Conservation (phyloP, 2,113 vertebrate genomes). For the Amblyornis subalaris region DNA sequence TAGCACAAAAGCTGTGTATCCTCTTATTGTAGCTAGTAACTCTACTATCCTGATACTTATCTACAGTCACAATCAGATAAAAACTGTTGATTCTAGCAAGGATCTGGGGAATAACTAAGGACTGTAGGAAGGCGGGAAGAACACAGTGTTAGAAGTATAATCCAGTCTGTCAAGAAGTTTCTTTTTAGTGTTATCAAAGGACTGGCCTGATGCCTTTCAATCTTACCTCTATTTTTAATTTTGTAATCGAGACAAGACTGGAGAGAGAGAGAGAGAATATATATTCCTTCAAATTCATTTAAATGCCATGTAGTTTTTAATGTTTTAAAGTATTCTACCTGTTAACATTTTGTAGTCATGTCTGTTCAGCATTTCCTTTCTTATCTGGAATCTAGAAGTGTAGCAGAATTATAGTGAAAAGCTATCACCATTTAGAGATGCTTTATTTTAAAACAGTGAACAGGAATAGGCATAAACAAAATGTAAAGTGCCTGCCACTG, state of each 20-base stretch:
- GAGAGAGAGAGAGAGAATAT: neutral
- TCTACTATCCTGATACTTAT: slow-evolving; percentile 7
- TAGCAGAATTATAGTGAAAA: neutral
- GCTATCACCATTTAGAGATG: neutral
- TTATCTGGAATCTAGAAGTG: neutral
- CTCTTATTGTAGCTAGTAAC: slow-evolving; percentile 36
- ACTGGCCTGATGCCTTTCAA: neutral
- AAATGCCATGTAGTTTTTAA: neutral
- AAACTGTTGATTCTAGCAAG: neutral
- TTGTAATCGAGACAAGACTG: neutral
- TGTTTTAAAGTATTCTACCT: neutral
- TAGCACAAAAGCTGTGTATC: slow-evolving; percentile 46
- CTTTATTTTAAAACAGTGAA: slow-evolving; percentile 44
- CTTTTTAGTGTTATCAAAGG: neutral
- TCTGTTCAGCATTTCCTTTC: neutral
- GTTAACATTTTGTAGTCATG: neutral
- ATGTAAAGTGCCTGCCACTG: slow-evolving; percentile 28
- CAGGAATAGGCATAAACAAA: slow-evolving; percentile 40
- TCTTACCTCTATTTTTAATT: neutral
- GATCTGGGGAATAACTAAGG: neutral
- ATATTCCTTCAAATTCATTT: neutral
- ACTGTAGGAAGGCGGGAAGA: neutral
- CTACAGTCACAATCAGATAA: neutral
- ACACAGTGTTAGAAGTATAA: neutral
- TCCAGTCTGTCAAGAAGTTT: neutral